phyloP scores from a whole-genome alignment of 2,888 invertebrate species.

The Brachylomia viminalis region DNA sequence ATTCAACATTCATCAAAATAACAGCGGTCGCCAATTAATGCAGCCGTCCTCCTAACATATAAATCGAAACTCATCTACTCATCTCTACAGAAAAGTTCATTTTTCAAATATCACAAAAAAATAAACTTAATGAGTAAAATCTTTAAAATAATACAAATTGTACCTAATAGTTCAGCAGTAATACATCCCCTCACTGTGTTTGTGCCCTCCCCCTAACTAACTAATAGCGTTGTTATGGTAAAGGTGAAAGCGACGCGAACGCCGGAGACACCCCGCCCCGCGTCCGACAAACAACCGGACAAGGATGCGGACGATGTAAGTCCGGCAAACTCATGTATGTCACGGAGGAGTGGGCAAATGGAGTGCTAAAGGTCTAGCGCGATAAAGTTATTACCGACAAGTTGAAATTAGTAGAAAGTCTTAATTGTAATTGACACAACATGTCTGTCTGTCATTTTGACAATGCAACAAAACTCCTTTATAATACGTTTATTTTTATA shows the following conservation, averaged over 20 bases:
- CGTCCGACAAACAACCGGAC: slow-evolving; percentile 80
- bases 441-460: neutral
- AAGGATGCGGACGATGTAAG: slow-evolving; percentile 78
- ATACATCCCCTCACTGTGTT: slow-evolving; percentile 23
- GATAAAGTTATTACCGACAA: neutral
- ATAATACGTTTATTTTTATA: neutral
- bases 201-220: slow-evolving; percentile 47
- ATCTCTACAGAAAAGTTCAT: too few relatives aligned
- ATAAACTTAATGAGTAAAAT: too few relatives aligned
- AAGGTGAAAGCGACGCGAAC: slow-evolving; percentile 88
- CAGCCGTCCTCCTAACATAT: too few relatives aligned
- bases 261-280: slow-evolving; percentile 89
- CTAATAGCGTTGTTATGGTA: slow-evolving; percentile 64
- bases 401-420: neutral
- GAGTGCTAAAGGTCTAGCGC: slow-evolving; percentile 1
- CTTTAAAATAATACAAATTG: too few relatives aligned
- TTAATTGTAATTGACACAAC: neutral
- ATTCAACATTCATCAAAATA: too few relatives aligned
- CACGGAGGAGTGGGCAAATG: slow-evolving; percentile 24
- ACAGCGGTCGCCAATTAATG: too few relatives aligned
- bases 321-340: slow-evolving; percentile 46
- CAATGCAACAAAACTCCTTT: neutral
- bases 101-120: too few relatives aligned
- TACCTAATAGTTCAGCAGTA: slow-evolving; percentile 35
- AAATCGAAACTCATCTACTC: too few relatives aligned